Evolutionary conservation across 1,140 invertebrate species (phyloP), one percentile per base, ranked within the genome.

Genomic region (Cydia strobilella): DNA sequence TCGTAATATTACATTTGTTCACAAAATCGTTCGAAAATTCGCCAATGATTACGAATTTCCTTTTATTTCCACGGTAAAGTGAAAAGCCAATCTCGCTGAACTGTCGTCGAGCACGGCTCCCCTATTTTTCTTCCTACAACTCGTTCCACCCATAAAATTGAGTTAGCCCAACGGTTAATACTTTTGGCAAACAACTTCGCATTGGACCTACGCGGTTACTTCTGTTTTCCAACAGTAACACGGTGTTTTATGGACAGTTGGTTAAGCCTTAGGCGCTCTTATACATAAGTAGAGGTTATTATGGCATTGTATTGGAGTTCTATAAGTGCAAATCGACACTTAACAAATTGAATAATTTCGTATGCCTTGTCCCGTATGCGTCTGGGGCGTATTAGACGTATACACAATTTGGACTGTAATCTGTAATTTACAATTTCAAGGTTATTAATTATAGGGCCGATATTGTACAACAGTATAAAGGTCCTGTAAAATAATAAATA

Each of bases 81-180:
- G 74, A 69, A 74, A 76, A 77, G 78, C 72, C 78, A 79, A 79
- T 79, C 78, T 76, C 63, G 45, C 23, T n/a, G 72, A 74, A 23
- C 66, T 66, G 73, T 74, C 74, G 71, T 66, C 72, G 72, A 69
- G 78, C 76, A 77, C 76, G 75, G 51, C 62, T 73, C 74, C 78
- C 75, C 80, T 77, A 80, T 80, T 82, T 77, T 80, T 80, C 76
- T 80, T 80, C n/a, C 54, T 35, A 18, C 27, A 82, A 78, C 79
- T 82, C 77, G 79, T 77, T 80, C 75, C 76, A 80, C 71, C 79
- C 79, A 77, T 79, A 80, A 82, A 83, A 84, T 84, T 79, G 79
- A 79, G 82, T 84, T 84, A 82, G 74, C 73, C 73, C 75, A 77
- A 76, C 79, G 80, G 74, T 78, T 80, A 84, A 84, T 82, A 75